Conservation (phyloP, 1,140 invertebrate genomes). For the Proctacanthus coquilletti region DNA sequence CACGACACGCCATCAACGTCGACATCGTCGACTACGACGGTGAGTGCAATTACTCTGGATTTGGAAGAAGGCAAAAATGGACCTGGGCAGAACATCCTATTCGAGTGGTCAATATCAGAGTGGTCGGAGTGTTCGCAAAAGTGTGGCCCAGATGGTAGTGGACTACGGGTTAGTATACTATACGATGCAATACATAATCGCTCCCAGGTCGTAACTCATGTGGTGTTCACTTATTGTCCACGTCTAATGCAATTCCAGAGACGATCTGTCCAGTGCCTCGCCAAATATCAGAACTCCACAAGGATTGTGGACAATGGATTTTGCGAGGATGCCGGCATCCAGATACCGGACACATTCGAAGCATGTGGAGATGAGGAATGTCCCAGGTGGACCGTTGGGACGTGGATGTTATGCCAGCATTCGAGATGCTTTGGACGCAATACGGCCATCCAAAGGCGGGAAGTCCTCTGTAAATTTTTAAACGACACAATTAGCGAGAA, state of each 20-base stretch:
- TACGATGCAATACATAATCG: neutral
- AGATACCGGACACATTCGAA: conserved; percentile 45
- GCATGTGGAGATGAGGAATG: conserved; percentile 53
- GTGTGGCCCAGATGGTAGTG: conserved; percentile 59
- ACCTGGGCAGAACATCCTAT: conserved; percentile 33
- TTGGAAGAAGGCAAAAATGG: neutral
- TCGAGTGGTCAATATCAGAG: conserved; percentile 63
- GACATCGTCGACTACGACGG: conserved; percentile 7
- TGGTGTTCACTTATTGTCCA: no score
- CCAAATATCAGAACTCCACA: conserved; percentile 35
- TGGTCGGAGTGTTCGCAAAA: conserved; percentile 77
- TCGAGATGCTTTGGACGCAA: conserved; percentile 61
- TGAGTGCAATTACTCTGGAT: neutral
- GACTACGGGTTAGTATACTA: conserved; percentile 17
- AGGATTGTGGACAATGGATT: conserved; percentile 44
- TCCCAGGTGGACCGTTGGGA: conserved; percentile 50
- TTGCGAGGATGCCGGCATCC: conserved; percentile 52
- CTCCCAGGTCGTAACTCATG: no score
- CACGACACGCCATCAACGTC: conserved; percentile 2
- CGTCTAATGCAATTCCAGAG: conserved; percentile 3
- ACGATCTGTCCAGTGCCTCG: conserved; percentile 9
- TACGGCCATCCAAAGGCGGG: conserved; percentile 61
- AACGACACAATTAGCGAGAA: conserved; percentile 43
- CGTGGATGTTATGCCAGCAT: conserved; percentile 55
- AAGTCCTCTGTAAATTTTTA: conserved; percentile 49